phyloP scores from a whole-genome alignment of 1,140 invertebrate genomes.

The Sarcophaga peregrina region DNA sequence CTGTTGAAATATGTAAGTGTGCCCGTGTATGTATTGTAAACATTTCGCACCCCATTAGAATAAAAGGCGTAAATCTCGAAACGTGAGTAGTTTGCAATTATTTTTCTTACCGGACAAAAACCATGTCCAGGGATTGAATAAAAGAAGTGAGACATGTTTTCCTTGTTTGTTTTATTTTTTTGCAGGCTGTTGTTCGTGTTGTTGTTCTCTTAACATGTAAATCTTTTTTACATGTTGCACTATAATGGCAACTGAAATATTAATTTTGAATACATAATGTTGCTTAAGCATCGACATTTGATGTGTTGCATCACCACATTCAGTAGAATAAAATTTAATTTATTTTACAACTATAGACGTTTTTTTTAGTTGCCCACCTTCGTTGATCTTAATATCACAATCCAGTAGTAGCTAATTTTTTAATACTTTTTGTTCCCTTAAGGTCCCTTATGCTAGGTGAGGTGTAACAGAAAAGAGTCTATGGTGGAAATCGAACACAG shows the following conservation, averaged over 20 bases:
- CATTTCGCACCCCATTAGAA: conserved; percentile 35
- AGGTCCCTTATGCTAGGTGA: too few relatives aligned
- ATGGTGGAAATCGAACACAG: too few relatives aligned
- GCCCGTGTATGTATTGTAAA: not conserved
- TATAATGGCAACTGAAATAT: not conserved
- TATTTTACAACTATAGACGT: too few relatives aligned
- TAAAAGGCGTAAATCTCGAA: conserved; percentile 38
- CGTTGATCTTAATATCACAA: too few relatives aligned
- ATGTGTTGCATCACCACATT: too few relatives aligned
- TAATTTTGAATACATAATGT: conserved; percentile 7
- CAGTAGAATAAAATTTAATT: too few relatives aligned
- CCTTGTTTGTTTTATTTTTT: not conserved
- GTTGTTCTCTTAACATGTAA: conserved; percentile 25
- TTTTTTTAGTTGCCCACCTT: too few relatives aligned
- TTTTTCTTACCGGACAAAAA: not conserved
- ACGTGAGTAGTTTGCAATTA: conserved; percentile 40
- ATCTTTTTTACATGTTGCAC: conserved; percentile 29
- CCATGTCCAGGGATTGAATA: not conserved
- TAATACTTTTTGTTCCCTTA: too few relatives aligned
- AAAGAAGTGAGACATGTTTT: not conserved
- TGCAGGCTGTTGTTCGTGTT: not conserved
- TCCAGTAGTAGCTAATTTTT: too few relatives aligned
- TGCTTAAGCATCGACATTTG: too few relatives aligned
- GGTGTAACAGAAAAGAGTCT: too few relatives aligned
- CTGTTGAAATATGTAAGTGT: not conserved